Base-by-base conservation (phyloP, 2,888 invertebrate genomes). In the Salpingus planirostris region DNA sequence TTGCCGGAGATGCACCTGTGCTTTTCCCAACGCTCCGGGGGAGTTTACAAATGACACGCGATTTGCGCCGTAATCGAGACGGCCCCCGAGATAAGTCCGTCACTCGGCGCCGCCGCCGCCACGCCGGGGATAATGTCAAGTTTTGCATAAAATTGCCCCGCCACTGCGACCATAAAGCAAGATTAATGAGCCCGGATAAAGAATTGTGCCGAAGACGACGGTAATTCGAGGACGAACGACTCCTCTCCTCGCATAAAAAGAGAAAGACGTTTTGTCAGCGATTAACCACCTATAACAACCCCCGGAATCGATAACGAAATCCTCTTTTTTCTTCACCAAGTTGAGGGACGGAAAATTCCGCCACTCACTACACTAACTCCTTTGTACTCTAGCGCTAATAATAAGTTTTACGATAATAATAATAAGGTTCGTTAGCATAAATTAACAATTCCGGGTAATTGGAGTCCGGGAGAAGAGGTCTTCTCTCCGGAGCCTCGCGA, bases 41-140 rank as follows among this genome's bases (percentile, higher is more conserved):
- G 52, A 55, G 55, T 55, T 57, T 59, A 61, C 59, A 60, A 61
- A 61, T 61, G 61, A 60, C 59, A 58, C 55, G 57, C 61, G 61
- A 60, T 60, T 60, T 60, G 51, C 51, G 49, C 54, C 45, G 55
- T 60, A 61, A 61, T 60, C 56, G 54, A 52, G 52, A 50, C 47
- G 41, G 46, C 34, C 25, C 33, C 38, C 33, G 33, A 57, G 55
- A 57, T 57, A 57, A 57, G 56, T 55, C 54, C 53, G 47, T 50
- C 54, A 48, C 46, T 52, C 52, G 47, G 43, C 40, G 40, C 27
- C 32, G 29, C 36, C 34, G 27, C 24, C 27, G 11, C 21, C 30
- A 29, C 38, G 29, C 38, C 38, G 35, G 40, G 50, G 42, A 49
- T 57, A 59, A 57, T 54, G 50, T 52, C 50, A 52, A 55, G 53